Percentiles rank a stretch among this genome's conserved stretches.
phyloP scores from a whole-genome alignment of 2,888 invertebrate genomes.

The Lumbricus terrestris region DNA sequence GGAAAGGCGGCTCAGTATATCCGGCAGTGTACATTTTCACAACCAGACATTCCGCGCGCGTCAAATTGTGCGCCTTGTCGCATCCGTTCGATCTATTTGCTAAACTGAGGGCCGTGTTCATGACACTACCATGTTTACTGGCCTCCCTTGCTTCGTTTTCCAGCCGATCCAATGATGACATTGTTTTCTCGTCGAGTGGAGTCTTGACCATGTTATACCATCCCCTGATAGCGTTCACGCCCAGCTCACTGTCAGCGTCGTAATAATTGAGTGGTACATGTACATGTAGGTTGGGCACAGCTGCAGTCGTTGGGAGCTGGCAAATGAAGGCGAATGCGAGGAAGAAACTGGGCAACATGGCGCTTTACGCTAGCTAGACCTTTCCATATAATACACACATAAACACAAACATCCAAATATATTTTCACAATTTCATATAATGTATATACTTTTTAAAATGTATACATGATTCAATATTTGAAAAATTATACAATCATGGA shows the following conservation, averaged over 20 bases:
- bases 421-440: too few species aligned
- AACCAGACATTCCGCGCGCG: not conserved
- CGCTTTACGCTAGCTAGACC: too few species aligned
- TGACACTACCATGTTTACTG: not conserved
- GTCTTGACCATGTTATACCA: not conserved
- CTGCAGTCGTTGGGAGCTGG: not conserved
- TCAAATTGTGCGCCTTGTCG: not conserved
- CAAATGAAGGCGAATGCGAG: not conserved
- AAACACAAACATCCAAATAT: too few species aligned
- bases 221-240: not conserved
- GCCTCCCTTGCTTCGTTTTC: not conserved
- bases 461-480: too few species aligned
- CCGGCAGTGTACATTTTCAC: not conserved
- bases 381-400: too few species aligned
- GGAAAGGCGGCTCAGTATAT: not conserved
- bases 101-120: not conserved
- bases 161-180: not conserved
- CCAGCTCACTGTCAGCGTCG: not conserved
- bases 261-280: not conserved
- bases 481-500: too few species aligned
- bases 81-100: not conserved
- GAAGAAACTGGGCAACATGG: too few species aligned
- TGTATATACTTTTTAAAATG: too few species aligned
- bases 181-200: not conserved
- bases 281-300: too few species aligned